Conservation (phyloP, 2,797 vertebrate species). For the Smutsia temminckii region DNA sequence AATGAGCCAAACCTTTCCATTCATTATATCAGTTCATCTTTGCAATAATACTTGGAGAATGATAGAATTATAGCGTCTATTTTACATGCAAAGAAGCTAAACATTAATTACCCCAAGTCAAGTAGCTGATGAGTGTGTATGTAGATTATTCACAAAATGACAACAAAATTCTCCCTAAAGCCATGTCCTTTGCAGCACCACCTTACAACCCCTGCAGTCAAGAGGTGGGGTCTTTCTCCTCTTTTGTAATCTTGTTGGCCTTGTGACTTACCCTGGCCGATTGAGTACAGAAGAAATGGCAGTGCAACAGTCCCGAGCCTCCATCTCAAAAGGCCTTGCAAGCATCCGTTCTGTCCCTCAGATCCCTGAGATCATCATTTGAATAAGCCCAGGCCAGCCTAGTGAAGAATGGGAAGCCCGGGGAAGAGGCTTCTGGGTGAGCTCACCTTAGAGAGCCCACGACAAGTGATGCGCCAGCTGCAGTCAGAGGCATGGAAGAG, state of each 20-base stretch:
- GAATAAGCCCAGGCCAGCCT: not conserved
- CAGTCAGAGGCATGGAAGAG: not conserved
- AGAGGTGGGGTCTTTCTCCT: not conserved
- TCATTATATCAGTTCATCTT: not conserved
- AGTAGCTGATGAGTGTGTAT: not conserved
- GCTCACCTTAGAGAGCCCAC: not conserved
- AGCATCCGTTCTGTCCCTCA: not conserved
- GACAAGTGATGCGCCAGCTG: fast-evolving
- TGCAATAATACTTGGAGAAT: not conserved
- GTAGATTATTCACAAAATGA: not conserved
- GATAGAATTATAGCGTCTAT: not conserved
- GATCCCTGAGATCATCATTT: not conserved
- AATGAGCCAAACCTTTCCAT: not conserved
- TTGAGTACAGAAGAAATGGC: not conserved
- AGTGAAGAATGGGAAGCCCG: fast-evolving
- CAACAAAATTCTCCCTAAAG: not conserved
- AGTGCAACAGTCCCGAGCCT: not conserved
- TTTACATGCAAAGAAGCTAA: not conserved
- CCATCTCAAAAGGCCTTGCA: not conserved
- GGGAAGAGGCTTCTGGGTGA: not conserved
- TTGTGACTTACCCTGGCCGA: not conserved
- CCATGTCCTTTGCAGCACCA: not conserved
- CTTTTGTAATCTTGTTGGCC: not conserved
- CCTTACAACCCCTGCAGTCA: not conserved
- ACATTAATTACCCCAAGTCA: not conserved